Conservation (phyloP, 2,888 invertebrate species). For the Melinaea marsaeus region DNA sequence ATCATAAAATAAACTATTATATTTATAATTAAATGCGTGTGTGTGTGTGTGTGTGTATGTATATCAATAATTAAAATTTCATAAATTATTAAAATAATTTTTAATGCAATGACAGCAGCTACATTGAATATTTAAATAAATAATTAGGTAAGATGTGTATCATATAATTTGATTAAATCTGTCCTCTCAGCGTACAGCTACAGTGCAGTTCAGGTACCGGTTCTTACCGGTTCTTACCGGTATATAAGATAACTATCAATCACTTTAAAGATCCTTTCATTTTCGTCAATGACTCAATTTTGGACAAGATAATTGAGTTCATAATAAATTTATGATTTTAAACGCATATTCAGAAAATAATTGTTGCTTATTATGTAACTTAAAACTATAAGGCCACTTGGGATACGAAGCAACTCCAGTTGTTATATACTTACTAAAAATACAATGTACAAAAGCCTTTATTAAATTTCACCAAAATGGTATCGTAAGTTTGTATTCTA, state of each 20-base stretch:
- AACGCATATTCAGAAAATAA: no score
- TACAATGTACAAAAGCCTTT: no score
- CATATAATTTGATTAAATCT: slow-evolving; percentile 2
- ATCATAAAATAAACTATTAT: no score
- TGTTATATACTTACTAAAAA: no score
- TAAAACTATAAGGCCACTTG: no score
- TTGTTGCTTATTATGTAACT: no score
- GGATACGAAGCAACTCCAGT: no score
- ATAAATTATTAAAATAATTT: no score
- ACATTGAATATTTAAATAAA: neutral
- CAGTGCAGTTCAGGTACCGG: neutral
- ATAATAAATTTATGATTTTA: neutral
- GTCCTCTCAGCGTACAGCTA: neutral
- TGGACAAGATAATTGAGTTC: slow-evolving; percentile 1
- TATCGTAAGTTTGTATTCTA: neutral
- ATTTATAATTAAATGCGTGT: no score
- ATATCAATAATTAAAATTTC: no score
- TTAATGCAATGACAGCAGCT: neutral
- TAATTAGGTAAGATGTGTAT: neutral
- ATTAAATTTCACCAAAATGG: no score
- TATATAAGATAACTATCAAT: neutral
- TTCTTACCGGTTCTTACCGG: neutral
- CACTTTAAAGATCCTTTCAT: slow-evolving; percentile 9
- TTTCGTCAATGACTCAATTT: slow-evolving; percentile 10
- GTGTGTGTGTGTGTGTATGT: no score